Evolutionary conservation across 1,140 invertebrate species (phyloP), one percentile per base, ranked within the genome.

Genomic region (Pseudomyrmex flavicornis): DNA sequence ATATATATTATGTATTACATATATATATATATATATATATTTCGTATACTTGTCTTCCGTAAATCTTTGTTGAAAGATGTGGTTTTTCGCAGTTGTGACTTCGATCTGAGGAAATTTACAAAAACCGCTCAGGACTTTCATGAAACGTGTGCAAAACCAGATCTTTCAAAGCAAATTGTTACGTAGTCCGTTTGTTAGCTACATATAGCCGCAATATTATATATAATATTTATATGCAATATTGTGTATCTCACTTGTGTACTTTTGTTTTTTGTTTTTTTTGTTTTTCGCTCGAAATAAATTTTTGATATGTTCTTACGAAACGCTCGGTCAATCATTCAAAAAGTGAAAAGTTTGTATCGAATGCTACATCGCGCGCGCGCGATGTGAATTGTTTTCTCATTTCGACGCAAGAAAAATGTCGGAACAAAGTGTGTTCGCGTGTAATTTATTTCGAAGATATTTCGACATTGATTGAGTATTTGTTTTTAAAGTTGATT

Each of bases 11-110:
- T 83, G 54, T 83, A 83, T 83, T 72, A 52, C 35, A 35, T 35
- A 82, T 80, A 77, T 77, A 17, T 17, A 77, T 77, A 17, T 17
- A 77, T 83, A 84, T 75, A 63, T 90, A 85, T 83, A 82, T 74
- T 91, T 84, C 85, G 89, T 90, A 92, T 92, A 91, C 88, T 92
- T 90, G 91, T 93, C 89, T 92, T 92, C 88, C 88, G 85, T 91
- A 89, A 90, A 88, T 70, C 70, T 92, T 70, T 8, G 66, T 72
- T 92, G 92, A 88, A 91, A 92, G 92, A 93, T 93, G 59, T 88
- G 89, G 91, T 91, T 92, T 91, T 88, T 17, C 65, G 35, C 44
- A 46, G 12, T 73, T 74, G 54, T 52, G n/a, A 5, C 2, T 56
- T 22, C 0, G 15, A 44, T 50, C 17, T 9, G 8, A 10, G 13